Conservation (phyloP, 2,113 vertebrate species). For the Puntigrus tetrazona region DNA sequence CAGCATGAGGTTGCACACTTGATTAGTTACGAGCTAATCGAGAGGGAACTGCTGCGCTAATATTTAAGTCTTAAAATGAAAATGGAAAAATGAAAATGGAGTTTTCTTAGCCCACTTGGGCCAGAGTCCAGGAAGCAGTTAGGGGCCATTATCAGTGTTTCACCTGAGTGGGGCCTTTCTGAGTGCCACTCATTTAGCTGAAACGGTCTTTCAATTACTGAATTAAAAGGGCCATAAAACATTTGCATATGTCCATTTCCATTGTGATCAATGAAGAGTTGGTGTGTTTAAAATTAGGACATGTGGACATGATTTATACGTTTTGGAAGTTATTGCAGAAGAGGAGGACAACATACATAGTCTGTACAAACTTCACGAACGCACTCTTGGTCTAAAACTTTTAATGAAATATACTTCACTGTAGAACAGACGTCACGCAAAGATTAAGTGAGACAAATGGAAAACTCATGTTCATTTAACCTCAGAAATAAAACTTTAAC, state of each 20-base stretch:
- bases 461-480: background rate
- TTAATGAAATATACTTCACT: background rate
- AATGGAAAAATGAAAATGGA: constrained; percentile 42
- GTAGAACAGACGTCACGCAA: background rate
- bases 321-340: background rate
- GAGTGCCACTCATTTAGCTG: constrained; percentile 49
- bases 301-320: background rate
- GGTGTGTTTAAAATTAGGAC: constrained; percentile 10
- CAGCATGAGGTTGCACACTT: constrained; percentile 44
- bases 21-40: constrained; percentile 54
- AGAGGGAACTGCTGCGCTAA: constrained; percentile 50
- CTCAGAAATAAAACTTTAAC: background rate
- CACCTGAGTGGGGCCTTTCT: constrained; percentile 54
- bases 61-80: constrained; percentile 56
- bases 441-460: background rate
- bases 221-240: constrained; percentile 51
- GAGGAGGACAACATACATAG: background rate
- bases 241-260: constrained; percentile 35
- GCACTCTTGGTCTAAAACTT: background rate
- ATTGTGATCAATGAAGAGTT: background rate
- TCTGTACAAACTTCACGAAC: no score
- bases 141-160: constrained; percentile 56
- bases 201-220: constrained; percentile 54
- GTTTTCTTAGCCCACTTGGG: constrained; percentile 48
- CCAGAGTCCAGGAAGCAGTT: constrained; percentile 48